These are phyloP conservation scores for Chloromyia formosa DNA, from an alignment of 2,888 invertebrate species.

Conservation along the genomic window DNA sequence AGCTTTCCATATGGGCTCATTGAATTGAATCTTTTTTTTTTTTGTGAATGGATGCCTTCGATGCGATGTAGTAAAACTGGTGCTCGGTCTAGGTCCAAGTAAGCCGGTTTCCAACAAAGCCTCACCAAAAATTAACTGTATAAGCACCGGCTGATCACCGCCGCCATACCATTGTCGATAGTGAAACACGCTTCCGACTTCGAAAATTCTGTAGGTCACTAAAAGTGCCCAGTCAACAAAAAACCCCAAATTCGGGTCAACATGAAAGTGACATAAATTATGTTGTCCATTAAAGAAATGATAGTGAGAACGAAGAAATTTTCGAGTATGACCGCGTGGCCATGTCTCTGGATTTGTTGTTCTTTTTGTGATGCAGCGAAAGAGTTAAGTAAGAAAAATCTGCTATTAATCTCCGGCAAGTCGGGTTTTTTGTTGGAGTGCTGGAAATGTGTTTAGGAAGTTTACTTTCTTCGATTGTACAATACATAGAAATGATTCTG, in stretches of 20 bases:
- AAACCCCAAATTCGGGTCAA: slow-evolving; percentile 9
- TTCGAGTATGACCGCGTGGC: neutral
- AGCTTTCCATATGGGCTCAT: slow-evolving; percentile 14
- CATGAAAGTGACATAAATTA: slow-evolving; percentile 33
- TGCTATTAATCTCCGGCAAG: neutral
- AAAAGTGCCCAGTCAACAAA: slow-evolving; percentile 4
- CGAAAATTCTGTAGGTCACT: slow-evolving; percentile 22
- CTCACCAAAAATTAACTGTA: neutral
- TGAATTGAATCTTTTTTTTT: neutral
- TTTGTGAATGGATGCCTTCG: slow-evolving; percentile 13
- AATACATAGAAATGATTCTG: no score
- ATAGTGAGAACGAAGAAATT: neutral
- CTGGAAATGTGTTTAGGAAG: neutral
- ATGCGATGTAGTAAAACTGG: neutral
- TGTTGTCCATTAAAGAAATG: neutral
- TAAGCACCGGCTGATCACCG: neutral
- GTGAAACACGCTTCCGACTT: slow-evolving; percentile 19
- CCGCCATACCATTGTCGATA: neutral
- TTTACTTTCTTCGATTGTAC: slow-evolving; percentile 1
- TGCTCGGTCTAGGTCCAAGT: slow-evolving; percentile 23
- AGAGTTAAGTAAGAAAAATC: neutral
- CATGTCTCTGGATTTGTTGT: no score
- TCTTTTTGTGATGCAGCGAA: neutral
- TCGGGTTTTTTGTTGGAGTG: neutral
- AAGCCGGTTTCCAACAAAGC: slow-evolving; percentile 11